Evolutionary conservation across 2,888 invertebrate genomes (phyloP), one percentile per base, ranked within the genome.

Genomic region (Cataglyphis altisquamis): DNA sequence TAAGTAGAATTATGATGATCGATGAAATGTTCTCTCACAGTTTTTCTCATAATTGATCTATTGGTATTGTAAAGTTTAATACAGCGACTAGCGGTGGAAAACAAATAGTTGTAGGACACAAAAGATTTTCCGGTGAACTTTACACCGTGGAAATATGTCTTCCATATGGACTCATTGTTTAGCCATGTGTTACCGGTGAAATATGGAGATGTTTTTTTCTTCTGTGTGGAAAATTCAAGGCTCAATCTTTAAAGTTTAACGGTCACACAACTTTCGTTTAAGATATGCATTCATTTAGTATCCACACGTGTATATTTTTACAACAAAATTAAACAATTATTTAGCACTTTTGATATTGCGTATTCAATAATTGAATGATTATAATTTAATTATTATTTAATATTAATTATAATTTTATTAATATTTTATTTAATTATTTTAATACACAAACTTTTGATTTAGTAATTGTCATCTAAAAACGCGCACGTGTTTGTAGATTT

Each of bases 141-240:
- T 29, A 63, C 39, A 41, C 39, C 8, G 5, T 25, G 15, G 15
- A 57, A 75, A 64, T 6, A 57, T 55, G 55, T 57, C 15, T 39
- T 25, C 66, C 66, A 77, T 41, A 66, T 66, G 67, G 67, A 0
- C 21, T 77, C n/a, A 57, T 77, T 57, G 39, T 67, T 57, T 77
- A 41, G 57, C 18, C 67, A 77, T 66, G 77, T 55, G 66, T 66
- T 66, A 75, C 9, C 39, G 32, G 10, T 41, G 36, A 57, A 55
- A 57, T 15, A 39, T 25, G 39, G 39, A 77, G 18, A 29, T 9
- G 1, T 32, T 9, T 18, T 63, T 1, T 63, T 32, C 10, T 63
- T 32, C 10, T 6, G 29, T 6, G 15, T 6, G 18, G 10, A 32
- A 57, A 6, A 70, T 39, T 29, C 8, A n/a, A n/a, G 29, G 25